Evolutionary conservation across 2,797 vertebrate genomes (phyloP), one percentile per base, ranked within the genome.

Genomic region (Sebastes reedi): DNA sequence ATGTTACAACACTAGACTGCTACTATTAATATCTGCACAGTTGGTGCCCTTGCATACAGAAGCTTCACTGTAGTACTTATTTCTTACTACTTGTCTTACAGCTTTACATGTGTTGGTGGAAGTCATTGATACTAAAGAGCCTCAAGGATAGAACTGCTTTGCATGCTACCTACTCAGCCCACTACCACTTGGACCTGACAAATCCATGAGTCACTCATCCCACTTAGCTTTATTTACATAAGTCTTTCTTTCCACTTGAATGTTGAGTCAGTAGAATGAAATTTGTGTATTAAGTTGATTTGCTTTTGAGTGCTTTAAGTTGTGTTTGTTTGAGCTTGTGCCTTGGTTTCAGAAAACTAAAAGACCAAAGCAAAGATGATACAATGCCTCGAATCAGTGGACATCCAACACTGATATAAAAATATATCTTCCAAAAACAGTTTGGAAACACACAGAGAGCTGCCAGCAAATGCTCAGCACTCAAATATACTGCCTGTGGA

Each of bases 171-270:
- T 61, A 39, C 32, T 65, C 77, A 80, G 30, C 62, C 67, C 69
- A 67, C 60, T 27, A 46, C 61, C 27, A 52, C 66, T 71, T 79
- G 42, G 79, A 80, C 29, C 5, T 2, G 34, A 70, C 50, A 64
- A 27, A 74, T 62, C 72, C 30, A 69, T 58, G 50, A 68, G 12
- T 77, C 72, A 75, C 66, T 69, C 81, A 58, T 71, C 74, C 75
- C 55, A 77, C 75, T 75, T 75, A 46, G n/a, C 13, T 65, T 73
- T 59, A 67, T 84, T 78, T 82, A 59, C 54, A 69, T 34, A 58
- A 52, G 27, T 52, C 14, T 54, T 68, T 71, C 34, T 72, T 72
- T 22, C 46, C 67, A 14, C 60, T 68, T 72, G n/a, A 59, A 39
- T 50, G 4, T 42, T 30, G 18, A 54, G 56, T 67, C 60, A 22